Conservation (phyloP, 2,888 invertebrate genomes). For the Drosophila basisetae region DNA sequence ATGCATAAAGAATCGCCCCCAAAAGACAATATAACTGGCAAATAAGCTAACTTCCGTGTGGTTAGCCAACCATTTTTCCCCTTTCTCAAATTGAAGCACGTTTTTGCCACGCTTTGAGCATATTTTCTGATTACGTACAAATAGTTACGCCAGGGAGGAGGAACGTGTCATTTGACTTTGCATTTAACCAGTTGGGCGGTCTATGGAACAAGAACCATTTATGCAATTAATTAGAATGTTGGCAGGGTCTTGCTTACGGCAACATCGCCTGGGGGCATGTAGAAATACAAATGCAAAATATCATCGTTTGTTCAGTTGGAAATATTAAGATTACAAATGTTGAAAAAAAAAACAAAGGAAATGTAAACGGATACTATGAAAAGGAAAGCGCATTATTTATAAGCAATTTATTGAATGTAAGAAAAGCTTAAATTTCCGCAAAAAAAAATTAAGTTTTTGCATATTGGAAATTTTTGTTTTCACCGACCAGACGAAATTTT, state of each 20-base stretch:
- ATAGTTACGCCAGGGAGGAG: conserved; percentile 8
- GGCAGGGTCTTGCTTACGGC: conserved; percentile 30
- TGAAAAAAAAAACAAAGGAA: background rate
- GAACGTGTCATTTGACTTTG: conserved; percentile 20
- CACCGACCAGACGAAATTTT: conserved; percentile 19
- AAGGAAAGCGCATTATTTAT: conserved; percentile 12
- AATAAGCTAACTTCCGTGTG: conserved; percentile 21
- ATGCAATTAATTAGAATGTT: conserved; percentile 57
- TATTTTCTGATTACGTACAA: conserved; percentile 53
- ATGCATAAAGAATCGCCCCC: conserved; percentile 31
- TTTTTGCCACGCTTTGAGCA: conserved; percentile 31
- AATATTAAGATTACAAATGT: background rate
- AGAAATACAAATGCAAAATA: conserved; percentile 27
- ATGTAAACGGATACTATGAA: background rate
- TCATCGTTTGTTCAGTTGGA: background rate
- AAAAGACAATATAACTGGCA: conserved; percentile 29
- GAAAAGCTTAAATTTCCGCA: conserved; percentile 18
- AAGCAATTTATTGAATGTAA: conserved; percentile 3
- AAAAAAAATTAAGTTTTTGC: conserved; percentile 4
- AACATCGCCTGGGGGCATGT: conserved; percentile 7
- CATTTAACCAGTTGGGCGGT: conserved; percentile 23
- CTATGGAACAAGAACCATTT: conserved; percentile 34
- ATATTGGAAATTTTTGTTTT: conserved; percentile 37
- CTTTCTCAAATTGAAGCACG: conserved; percentile 26
- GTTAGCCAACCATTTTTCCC: background rate